Conservation (phyloP, 2,113 vertebrate genomes). For the Patagioenas fasciata region DNA sequence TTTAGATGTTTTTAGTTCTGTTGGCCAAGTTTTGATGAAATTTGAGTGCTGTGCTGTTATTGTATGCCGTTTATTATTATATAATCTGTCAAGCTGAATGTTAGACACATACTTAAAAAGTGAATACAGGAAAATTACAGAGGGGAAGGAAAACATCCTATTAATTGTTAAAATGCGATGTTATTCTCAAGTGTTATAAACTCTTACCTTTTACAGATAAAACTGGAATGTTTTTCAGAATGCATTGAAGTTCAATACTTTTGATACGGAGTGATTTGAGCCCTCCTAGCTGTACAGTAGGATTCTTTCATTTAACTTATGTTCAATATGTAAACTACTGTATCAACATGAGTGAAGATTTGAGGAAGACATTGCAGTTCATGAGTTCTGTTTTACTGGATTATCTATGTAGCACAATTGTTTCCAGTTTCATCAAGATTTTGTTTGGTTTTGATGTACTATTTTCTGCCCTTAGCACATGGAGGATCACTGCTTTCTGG, state of each 20-base stretch:
- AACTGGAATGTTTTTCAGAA: neutral
- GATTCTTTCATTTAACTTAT: neutral
- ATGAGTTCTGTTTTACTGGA: neutral
- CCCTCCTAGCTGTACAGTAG: neutral
- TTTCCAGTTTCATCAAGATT: neutral
- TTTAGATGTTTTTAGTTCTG: slow-evolving; percentile 12
- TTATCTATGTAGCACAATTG: neutral
- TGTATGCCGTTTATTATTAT: neutral
- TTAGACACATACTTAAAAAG: neutral
- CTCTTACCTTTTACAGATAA: neutral
- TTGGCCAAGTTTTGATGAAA: slow-evolving; percentile 7
- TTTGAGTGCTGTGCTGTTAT: neutral
- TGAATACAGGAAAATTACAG: neutral
- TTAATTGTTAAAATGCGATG: neutral
- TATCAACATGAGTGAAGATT: neutral
- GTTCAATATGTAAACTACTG: neutral
- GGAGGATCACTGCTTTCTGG: neutral
- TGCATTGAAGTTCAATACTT: neutral
- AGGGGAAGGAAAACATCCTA: neutral
- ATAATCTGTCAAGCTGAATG: neutral
- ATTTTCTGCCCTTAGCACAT: neutral
- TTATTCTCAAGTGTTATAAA: neutral
- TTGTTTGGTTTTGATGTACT: neutral
- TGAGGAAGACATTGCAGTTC: neutral
- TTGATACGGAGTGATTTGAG: neutral